phyloP scores from a whole-genome alignment of 2,797 vertebrate genomes.

The Alexandromys oeconomus region DNA sequence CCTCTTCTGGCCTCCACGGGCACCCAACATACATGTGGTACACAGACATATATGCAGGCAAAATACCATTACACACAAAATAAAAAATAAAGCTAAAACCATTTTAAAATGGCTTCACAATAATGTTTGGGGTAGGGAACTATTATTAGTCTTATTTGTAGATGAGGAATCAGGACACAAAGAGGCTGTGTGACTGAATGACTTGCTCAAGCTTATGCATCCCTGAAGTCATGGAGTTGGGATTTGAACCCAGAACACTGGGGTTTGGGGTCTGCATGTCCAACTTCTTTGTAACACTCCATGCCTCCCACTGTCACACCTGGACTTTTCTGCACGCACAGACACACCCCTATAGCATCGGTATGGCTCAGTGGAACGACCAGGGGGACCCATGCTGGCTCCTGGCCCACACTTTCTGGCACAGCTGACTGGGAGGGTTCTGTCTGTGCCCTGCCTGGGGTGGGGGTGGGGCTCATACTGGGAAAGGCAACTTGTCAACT shows the following conservation, averaged over 20 bases:
- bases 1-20: background rate
- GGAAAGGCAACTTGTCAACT: background rate
- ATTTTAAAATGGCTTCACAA: background rate
- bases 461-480: background rate
- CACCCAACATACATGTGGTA: background rate
- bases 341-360: background rate
- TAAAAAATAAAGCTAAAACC: background rate
- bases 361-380: background rate
- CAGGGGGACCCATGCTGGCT: too few species aligned
- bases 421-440: background rate
- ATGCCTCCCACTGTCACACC: rapidly evolving
- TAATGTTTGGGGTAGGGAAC: background rate
- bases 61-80: background rate
- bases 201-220: background rate
- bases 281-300: background rate
- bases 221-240: background rate
- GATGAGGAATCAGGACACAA: background rate
- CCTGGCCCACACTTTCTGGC: background rate
- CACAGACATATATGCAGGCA: background rate
- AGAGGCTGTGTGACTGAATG: constrained; percentile 9
- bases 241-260: background rate
- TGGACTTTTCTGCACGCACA: background rate
- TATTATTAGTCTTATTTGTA: background rate
- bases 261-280: background rate
- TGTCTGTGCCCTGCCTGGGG: background rate